Evolutionary conservation across 2,113 vertebrate genomes (phyloP), one percentile per base, ranked within the genome.

Genomic region (Gallinago paraguaiae): DNA sequence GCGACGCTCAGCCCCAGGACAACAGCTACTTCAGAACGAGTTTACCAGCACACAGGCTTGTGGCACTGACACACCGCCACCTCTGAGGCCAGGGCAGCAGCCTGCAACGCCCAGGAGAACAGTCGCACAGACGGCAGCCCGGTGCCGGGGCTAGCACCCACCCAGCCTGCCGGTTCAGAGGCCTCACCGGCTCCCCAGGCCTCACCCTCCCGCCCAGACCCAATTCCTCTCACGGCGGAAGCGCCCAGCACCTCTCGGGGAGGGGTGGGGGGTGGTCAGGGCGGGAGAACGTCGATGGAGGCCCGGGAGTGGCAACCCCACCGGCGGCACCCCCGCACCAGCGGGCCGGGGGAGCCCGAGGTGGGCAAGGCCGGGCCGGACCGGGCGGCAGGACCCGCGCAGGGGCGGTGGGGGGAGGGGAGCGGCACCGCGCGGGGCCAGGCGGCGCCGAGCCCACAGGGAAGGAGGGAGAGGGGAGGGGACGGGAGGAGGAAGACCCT

Each of bases 1-100:
- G 37, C 8, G 3, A 12, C 6, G 54, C 41, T 57, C 7, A 3
- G 46, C 35, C 60, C 28, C 56, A 6, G 54, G 48, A 45, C 54
- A 23, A 3, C n/a, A 64, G 20, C 41, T 16, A 6, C 2, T 1
- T 8, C 27, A 41, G 22, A 27, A 28, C 0, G 15, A 18, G 37
- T 63, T 39, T 2, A 59, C 14, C 7, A 23, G 24, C 28, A 30
- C 46, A 3, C 27, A 4, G 2, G 15, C 30, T 7, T 17, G 45
- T 12, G 5, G 23, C 67, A 28, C 61, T 0, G 31, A n/a, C 1
- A 51, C 24, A 28, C 6, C 0, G 15, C 16, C 22, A 11, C 20
- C 30, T 28, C 54, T 4, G 35, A 43, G 19, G n/a, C 2, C 2
- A 53, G 31, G 6, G 25, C 33, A 7, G 71, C 35, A 28, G 57